Evolutionary conservation across 2,888 invertebrate genomes (phyloP).

Genomic region (Reticulitermes lucifugus): DNA sequence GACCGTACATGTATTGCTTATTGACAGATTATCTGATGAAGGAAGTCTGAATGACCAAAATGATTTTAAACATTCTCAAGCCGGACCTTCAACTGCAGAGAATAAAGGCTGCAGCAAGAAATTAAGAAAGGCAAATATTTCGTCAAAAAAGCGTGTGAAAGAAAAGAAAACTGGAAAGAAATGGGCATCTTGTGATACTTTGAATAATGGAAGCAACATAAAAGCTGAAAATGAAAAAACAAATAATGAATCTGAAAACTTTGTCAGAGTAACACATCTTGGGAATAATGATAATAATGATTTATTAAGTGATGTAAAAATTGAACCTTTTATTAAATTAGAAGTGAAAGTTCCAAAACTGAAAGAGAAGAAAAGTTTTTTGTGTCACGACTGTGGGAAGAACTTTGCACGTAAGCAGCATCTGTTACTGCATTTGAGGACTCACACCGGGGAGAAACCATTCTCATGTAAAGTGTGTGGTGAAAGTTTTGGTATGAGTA

Average conservation of each 20-base stretch:
- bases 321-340: constrained; percentile 13
- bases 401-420: constrained; percentile 32
- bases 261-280: not conserved
- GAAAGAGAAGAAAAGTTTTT: constrained; percentile 27
- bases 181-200: constrained; percentile 1
- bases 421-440: constrained; percentile 18
- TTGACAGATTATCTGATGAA: constrained; percentile 7
- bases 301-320: constrained; percentile 11
- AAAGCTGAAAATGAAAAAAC: constrained; percentile 15
- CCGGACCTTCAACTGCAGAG: constrained; percentile 13
- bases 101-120: not conserved
- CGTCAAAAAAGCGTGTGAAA: not conserved
- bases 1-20: not conserved
- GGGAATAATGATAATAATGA: not conserved
- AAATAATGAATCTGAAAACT: not conserved
- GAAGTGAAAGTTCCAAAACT: constrained; percentile 11
- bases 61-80: not conserved
- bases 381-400: constrained; percentile 35
- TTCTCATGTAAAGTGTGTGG: constrained; percentile 42
- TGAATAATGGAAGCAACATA: not conserved
- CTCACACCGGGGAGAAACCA: constrained; percentile 45
- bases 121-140: not conserved
- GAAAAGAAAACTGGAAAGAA: constrained; percentile 22
- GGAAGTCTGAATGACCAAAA: not conserved
- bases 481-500: constrained; percentile 36